A percentile compares a stretch with the other conserved stretches of the same genome.
Evolutionary conservation across 2,888 invertebrate genomes (phyloP).

Genomic region (Lithophane ornitopus): DNA sequence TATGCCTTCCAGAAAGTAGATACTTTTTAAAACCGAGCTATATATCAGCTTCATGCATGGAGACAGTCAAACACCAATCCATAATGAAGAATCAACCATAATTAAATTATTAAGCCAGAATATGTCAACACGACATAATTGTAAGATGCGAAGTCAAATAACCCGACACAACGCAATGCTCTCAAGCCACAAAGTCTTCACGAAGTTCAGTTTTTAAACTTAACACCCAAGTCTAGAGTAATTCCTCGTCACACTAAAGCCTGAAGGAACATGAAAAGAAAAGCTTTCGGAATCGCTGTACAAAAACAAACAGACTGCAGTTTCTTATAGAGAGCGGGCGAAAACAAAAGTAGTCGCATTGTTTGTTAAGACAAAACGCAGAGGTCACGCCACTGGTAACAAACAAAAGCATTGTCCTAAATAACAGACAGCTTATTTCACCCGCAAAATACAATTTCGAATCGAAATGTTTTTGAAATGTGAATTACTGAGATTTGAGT

Average conservation of each 20-base stretch:
- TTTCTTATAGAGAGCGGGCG: conserved; percentile 46
- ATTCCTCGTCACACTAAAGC: conserved; percentile 19
- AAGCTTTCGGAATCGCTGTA: conserved; percentile 45
- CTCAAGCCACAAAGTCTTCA: no score
- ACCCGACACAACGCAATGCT: background rate
- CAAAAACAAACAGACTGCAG: conserved; percentile 56
- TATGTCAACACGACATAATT: background rate
- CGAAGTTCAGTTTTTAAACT: background rate
- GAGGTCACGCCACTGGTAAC: conserved; percentile 53
- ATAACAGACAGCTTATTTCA: conserved; percentile 51
- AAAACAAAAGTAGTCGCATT: conserved; percentile 66
- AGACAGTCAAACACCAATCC: no score
- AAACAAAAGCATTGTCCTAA: conserved; percentile 58
- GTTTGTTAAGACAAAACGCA: conserved; percentile 65
- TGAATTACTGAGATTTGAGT: background rate
- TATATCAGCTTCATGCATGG: no score
- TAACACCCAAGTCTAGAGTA: conserved; percentile 4
- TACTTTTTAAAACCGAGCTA: no score
- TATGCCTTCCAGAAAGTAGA: no score
- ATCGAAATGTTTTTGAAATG: conserved; percentile 6
- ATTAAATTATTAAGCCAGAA: background rate
- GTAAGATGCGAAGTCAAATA: background rate
- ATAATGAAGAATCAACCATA: background rate
- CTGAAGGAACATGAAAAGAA: conserved; percentile 21
- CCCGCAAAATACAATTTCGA: conserved; percentile 10